These are phyloP conservation scores for Trichacis sp. DNA, from an alignment of 2,888 invertebrate genomes.

Conservation along the genomic window DNA sequence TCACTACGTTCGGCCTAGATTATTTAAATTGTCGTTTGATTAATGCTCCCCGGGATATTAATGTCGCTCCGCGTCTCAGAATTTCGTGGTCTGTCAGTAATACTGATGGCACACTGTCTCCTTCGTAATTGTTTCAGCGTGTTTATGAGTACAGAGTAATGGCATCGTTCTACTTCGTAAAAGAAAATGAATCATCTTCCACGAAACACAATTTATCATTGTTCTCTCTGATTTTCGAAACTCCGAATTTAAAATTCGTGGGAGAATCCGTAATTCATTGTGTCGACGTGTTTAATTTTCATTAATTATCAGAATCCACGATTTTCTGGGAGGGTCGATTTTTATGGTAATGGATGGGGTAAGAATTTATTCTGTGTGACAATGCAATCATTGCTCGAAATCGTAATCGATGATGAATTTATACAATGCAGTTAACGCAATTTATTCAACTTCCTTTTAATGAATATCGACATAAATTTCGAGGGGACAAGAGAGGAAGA, in stretches of 20 bases:
- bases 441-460: conserved; percentile 3
- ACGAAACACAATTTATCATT: neutral
- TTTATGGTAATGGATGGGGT: neutral
- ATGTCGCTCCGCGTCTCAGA: neutral
- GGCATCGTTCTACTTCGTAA: too few relatives aligned
- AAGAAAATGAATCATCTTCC: neutral
- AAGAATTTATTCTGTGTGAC: neutral
- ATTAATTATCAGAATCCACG: neutral
- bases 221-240: neutral
- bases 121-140: neutral
- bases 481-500: conserved; percentile 6
- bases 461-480: conserved; percentile 3
- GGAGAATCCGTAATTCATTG: too few relatives aligned
- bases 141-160: neutral
- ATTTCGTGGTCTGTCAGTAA: conserved; percentile 1
- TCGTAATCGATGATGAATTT: conserved; percentile 3
- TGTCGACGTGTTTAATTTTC: neutral
- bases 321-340: too few relatives aligned
- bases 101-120: neutral
- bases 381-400: neutral
- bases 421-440: conserved; percentile 5
- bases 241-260: neutral
- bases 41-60: conserved; percentile 1
- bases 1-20: conserved; percentile 9
- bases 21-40: conserved; percentile 2